Evolutionary conservation across 2,113 vertebrate genomes (phyloP).

Genomic region (Apeltes quadracus): DNA sequence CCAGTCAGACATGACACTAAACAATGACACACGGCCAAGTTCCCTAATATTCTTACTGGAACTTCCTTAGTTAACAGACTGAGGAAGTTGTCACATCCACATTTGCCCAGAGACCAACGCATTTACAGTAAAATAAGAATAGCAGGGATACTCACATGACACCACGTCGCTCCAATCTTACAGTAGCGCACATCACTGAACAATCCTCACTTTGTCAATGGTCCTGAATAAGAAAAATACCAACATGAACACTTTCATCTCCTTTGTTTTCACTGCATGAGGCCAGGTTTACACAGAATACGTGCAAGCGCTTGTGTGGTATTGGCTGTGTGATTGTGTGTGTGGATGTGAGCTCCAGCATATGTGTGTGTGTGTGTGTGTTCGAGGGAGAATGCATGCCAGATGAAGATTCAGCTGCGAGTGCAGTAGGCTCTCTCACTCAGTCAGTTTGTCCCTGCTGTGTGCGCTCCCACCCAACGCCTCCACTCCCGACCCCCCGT

Average conservation of each 20-base stretch:
- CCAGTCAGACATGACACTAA: slow-evolving; percentile 67
- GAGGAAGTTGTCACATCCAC: slow-evolving; percentile 67
- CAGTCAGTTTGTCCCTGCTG: slow-evolving; percentile 73
- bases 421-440: slow-evolving; percentile 68
- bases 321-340: slow-evolving; percentile 28
- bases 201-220: slow-evolving; percentile 23
- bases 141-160: slow-evolving; percentile 26
- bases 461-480: slow-evolving; percentile 74
- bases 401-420: slow-evolving; percentile 63
- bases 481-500: slow-evolving; percentile 75
- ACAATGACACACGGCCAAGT: slow-evolving; percentile 65
- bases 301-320: slow-evolving; percentile 38
- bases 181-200: slow-evolving; percentile 14
- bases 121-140: slow-evolving; percentile 63
- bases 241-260: slow-evolving; percentile 22
- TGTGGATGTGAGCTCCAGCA: slow-evolving; percentile 25
- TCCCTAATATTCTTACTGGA: slow-evolving; percentile 73
- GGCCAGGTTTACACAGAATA: slow-evolving; percentile 24
- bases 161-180: slow-evolving; percentile 31
- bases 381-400: slow-evolving; percentile 45
- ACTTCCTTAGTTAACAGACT: slow-evolving; percentile 59
- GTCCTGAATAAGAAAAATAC: slow-evolving; percentile 34
- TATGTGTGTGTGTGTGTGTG: slow-evolving; percentile 50
- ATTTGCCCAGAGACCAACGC: slow-evolving; percentile 61
- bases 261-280: slow-evolving; percentile 9